Base-by-base conservation (phyloP, 2,888 invertebrate species). In the Digitonthophagus gazella region DNA sequence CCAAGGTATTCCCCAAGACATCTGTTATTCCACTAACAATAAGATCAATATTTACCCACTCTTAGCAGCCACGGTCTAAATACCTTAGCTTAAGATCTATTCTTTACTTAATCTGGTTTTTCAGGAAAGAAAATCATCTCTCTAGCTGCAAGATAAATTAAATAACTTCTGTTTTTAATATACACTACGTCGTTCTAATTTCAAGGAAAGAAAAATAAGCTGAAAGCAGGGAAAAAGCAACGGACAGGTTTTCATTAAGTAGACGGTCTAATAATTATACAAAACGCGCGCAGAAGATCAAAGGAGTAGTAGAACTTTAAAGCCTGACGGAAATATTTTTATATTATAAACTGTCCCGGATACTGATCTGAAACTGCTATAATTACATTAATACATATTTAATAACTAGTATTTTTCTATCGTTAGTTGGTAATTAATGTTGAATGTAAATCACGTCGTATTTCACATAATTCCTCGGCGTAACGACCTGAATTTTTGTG, bases 211-310 rank as follows among this genome's bases (percentile, higher is more conserved):
- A 44, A 44, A 44, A 44, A 44, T 44, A 44, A 44, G 28, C 28
- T 44, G 28, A 44, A 44, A 44, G 11, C 28, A 44, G 11, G 28
- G 1, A 44, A 44, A 58, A 18, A 18, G 15, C 58, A 15, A 1
- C 58, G 16, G 15, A 18, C 58, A 58, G 58, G 28, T 58, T 58
- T 58, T 58, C 58, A 58, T 58, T 58, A 58, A 58, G 18, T 18
- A 16, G 58, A 58, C 16, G 18, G 58, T 18, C 58, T 15, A 58
- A 58, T 58, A 58, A 58, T 58, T 58, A 58, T 18, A 58, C 18
- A 58, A 15, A 58, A 58, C 15, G 58, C 15, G 15, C 15, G 11
- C 15, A 8, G 16, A 15, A 58, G 58, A 58, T 58, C 58, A 58
- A 58, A 58, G 58, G 58, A 18, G 11, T 54, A 54, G 14, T n/a